These are phyloP conservation scores for Ondatra zibethicus DNA, from an alignment of 2,113 vertebrate genomes.

Conservation along the genomic window DNA sequence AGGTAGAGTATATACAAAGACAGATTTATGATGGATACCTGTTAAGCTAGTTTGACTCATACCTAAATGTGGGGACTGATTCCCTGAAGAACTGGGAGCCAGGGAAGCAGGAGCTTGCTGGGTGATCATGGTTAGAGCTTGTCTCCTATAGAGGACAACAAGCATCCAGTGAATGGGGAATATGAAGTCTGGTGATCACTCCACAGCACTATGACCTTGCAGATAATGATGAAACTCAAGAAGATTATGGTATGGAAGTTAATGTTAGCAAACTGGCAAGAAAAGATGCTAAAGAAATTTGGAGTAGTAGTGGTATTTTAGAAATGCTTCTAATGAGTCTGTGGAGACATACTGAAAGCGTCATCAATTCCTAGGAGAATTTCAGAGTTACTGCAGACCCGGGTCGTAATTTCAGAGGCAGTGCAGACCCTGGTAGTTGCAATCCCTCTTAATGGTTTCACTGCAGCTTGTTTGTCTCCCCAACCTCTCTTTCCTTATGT, in stretches of 20 bases:
- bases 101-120: not conserved
- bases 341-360: not conserved
- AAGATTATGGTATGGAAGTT: not conserved
- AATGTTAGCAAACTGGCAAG: not conserved
- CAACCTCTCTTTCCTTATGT: not conserved
- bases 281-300: not conserved
- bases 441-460: not conserved
- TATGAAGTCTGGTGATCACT: not conserved
- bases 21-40: not conserved
- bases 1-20: not conserved
- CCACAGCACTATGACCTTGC: not conserved
- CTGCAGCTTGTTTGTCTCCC: not conserved
- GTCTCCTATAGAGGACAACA: not conserved
- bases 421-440: not conserved
- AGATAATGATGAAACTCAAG: not conserved
- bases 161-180: accelerated
- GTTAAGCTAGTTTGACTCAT: not conserved
- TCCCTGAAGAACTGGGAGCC: not conserved
- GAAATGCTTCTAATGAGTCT: not conserved
- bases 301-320: not conserved
- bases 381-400: accelerated
- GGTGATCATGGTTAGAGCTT: accelerated
- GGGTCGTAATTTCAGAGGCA: no score
- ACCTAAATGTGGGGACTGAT: not conserved
- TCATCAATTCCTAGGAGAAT: not conserved